phyloP scores from a whole-genome alignment of 2,888 invertebrate species.

The Rhaphigaster nebulosa region DNA sequence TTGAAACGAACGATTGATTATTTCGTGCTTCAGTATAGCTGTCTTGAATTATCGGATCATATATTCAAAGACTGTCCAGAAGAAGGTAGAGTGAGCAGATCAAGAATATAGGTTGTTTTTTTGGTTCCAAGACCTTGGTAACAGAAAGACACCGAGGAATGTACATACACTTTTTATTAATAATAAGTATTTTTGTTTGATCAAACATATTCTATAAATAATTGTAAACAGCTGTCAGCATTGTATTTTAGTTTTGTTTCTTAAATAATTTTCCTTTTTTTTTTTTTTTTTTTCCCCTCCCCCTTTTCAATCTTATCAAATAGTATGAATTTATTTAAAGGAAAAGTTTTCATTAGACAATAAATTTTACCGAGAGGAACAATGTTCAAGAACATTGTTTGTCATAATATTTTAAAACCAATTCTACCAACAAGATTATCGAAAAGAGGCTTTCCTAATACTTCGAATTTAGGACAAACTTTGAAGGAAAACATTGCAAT shows the following conservation, averaged over 20 bases:
- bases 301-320: neutral
- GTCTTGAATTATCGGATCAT: too few species aligned
- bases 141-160: neutral
- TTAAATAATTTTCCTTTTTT: neutral
- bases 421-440: neutral
- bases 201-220: neutral
- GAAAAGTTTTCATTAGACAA: neutral
- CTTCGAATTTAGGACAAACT: neutral
- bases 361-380: neutral
- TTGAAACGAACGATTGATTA: too few species aligned
- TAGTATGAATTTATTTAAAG: neutral
- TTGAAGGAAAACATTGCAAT: conserved; percentile 23
- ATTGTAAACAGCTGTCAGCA: neutral
- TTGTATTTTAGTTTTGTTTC: neutral
- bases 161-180: too few species aligned
- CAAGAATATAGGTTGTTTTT: too few species aligned
- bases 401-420: neutral
- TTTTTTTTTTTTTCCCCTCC: neutral
- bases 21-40: too few species aligned
- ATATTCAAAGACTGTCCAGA: too few species aligned
- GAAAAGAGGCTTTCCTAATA: neutral
- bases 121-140: too few species aligned
- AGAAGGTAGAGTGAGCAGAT: too few species aligned
- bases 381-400: neutral
- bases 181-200: neutral